These are phyloP conservation scores for Sipha flava DNA, from an alignment of 1,140 invertebrate genomes.

Conservation along the genomic window DNA sequence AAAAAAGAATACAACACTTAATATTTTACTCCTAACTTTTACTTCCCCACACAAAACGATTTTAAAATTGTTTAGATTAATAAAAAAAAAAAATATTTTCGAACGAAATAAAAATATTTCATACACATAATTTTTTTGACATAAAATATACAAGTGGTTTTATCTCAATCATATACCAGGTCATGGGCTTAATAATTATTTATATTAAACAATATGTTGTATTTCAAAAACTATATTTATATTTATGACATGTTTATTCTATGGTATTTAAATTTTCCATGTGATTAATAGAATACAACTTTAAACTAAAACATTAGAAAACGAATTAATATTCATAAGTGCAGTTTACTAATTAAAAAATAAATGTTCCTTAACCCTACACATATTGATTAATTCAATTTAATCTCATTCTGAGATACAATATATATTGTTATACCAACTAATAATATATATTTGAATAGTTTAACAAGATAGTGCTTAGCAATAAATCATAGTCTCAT, in stretches of 20 bases:
- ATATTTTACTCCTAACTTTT: too few species aligned
- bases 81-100: not conserved
- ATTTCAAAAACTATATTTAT: not conserved
- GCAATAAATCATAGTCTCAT: too few species aligned
- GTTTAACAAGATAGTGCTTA: too few species aligned
- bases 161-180: not conserved
- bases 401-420: too few species aligned
- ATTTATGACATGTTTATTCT: not conserved
- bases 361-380: not conserved
- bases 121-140: not conserved
- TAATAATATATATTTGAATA: too few species aligned
- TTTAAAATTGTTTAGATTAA: too few species aligned
- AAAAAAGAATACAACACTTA: too few species aligned
- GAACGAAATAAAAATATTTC: not conserved
- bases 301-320: not conserved
- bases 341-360: not conserved
- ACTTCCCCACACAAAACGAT: too few species aligned
- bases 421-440: too few species aligned
- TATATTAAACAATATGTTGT: not conserved
- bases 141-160: not conserved
- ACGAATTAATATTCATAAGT: not conserved
- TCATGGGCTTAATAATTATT: not conserved
- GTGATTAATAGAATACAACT: not conserved
- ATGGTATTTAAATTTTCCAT: not conserved
- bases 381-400: not conserved